Percentiles rank a stretch among this genome's conserved stretches.
phyloP scores from a whole-genome alignment of 2,113 vertebrate species.

The Passer domesticus region DNA sequence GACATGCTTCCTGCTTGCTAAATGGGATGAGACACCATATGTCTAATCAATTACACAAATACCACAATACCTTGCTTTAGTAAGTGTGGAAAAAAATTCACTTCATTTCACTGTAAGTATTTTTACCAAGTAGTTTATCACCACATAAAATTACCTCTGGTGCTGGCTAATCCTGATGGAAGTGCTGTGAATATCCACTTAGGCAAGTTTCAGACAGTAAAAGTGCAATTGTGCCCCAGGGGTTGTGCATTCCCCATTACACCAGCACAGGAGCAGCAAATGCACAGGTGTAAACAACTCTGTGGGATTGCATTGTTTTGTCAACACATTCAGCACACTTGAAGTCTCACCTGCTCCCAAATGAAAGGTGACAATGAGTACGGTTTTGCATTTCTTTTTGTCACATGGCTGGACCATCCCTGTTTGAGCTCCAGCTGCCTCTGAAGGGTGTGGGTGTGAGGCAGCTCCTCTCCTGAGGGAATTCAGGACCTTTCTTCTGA shows the following conservation, averaged over 20 bases:
- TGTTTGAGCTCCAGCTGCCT: neutral
- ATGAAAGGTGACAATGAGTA: neutral
- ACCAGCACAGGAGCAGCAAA: neutral
- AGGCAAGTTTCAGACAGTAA: neutral
- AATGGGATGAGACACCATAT: neutral
- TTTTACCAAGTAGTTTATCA: neutral
- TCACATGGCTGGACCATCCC: neutral
- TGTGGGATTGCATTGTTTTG: neutral
- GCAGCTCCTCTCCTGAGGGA: neutral
- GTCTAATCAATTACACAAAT: neutral
- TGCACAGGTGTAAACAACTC: neutral
- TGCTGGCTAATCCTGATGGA: neutral
- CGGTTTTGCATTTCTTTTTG: neutral
- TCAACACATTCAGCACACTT: neutral
- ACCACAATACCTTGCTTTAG: neutral
- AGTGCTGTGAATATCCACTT: neutral
- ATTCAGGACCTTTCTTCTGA: neutral
- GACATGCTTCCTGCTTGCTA: neutral
- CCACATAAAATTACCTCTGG: neutral
- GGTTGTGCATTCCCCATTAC: neutral
- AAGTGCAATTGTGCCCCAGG: neutral
- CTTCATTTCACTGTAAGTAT: neutral
- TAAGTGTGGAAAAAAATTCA: neutral
- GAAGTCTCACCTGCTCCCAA: neutral
- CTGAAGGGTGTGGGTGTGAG: neutral